These are phyloP conservation scores for Harpagoxenus sublaevis DNA, from an alignment of 2,888 invertebrate genomes.

Conservation along the genomic window DNA sequence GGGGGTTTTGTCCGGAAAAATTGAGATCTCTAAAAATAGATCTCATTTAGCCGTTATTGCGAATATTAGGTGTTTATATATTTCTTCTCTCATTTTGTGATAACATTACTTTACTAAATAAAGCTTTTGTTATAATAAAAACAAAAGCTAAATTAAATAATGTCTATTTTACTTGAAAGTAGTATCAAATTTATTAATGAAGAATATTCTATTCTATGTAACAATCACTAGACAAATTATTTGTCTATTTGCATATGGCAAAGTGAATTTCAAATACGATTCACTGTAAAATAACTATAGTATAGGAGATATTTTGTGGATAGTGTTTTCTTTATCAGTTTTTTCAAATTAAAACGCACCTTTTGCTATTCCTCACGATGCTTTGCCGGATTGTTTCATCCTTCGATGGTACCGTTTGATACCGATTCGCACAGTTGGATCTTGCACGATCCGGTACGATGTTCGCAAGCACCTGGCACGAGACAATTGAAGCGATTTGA, in stretches of 20 bases:
- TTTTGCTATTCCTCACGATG: conserved; percentile 46
- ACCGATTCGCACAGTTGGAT: conserved; percentile 34
- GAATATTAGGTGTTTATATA: not conserved
- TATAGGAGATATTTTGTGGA: not conserved
- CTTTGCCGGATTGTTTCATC: conserved; percentile 30
- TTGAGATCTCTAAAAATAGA: conserved; percentile 30
- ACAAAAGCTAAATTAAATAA: not conserved
- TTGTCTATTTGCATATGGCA: not conserved
- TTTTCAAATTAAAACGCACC: not conserved
- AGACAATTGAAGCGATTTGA: conserved; percentile 8
- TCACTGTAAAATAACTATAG: not conserved
- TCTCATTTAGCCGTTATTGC: not conserved
- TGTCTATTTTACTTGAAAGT: not conserved
- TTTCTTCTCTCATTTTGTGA: not conserved
- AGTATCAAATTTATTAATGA: not conserved
- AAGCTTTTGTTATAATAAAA: not conserved
- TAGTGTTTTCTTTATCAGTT: not conserved
- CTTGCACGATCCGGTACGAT: conserved; percentile 19
- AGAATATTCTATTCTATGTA: not conserved
- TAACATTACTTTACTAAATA: conserved; percentile 4
- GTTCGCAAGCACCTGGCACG: conserved; percentile 17
- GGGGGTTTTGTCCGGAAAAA: conserved; percentile 32
- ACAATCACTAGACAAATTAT: not conserved
- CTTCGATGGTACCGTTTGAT: conserved; percentile 42
- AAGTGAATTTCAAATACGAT: conserved; percentile 2